Evolutionary conservation across 2,113 vertebrate genomes (phyloP), one percentile per base, ranked within the genome.

Genomic region (Butastur rufipennis): DNA sequence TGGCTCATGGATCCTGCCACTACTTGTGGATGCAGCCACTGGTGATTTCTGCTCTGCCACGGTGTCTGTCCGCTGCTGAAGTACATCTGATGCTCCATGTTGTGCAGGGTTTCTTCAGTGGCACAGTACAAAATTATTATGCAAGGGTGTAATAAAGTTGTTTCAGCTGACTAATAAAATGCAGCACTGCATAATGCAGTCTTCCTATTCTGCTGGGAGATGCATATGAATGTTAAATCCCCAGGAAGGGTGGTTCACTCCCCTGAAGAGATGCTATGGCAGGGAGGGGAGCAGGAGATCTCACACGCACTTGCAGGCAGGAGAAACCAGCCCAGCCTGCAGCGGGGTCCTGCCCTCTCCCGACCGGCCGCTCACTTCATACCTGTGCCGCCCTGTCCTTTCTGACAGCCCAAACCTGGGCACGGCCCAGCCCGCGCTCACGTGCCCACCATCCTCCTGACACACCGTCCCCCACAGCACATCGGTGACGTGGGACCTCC

Each of bases 321-420:
- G 47, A 82, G 79, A 50, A 45, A 25, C 32, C 62, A 23, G 47
- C 48, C 25, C 53, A 20, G 47, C 31, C 52, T 9, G 14, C 6
- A 1, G 6, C 1, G 0, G 16, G 40, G 53, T 50, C 62, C 53
- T 59, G 61, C 52, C 50, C 22, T 65, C 27, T 55, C 48, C 58
- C 23, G 10, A 29, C 36, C 11, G 1, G 7, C 36, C 4, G 0
- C 56, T 29, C 2, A 2, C 13, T 25, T 16, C 9, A 26, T 50
- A 13, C 53, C 38, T 9, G 27, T 22, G 43, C 43, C 3, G 2
- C 25, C 36, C 19, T 50, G 36, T 42, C 53, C 62, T 27, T 31
- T 20, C 62, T 16, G 72, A 29, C 42, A 38, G 50, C 77, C 16
- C 50, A 42, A 13, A 9, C 34, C 84, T 7, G 47, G 43, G 65